phyloP scores from a whole-genome alignment of 2,888 invertebrate genomes.

The Pachycephus smyrnensis region DNA sequence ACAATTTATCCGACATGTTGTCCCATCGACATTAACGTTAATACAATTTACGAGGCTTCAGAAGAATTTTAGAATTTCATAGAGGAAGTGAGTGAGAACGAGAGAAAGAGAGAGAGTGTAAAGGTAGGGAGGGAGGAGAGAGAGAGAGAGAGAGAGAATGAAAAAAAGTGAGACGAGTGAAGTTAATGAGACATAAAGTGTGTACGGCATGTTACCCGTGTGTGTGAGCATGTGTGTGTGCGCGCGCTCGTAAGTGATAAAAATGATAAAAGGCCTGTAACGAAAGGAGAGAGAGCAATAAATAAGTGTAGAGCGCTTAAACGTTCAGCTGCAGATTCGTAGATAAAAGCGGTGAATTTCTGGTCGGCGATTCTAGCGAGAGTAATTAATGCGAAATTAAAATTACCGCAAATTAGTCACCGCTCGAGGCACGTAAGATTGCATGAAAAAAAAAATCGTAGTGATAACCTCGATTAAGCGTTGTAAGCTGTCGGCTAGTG shows the following conservation, averaged over 20 bases:
- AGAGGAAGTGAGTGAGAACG: background rate
- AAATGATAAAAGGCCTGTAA: background rate
- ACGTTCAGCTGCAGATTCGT: background rate
- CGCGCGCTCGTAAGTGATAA: background rate
- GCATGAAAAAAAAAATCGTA: background rate
- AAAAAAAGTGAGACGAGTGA: slow-evolving; percentile 4
- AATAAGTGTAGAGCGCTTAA: background rate
- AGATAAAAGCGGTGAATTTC: background rate
- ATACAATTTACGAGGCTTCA: slow-evolving; percentile 38
- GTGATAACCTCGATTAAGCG: slow-evolving; percentile 15
- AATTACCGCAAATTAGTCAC: background rate
- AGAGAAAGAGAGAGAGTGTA: slow-evolving; percentile 10
- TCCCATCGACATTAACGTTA: background rate
- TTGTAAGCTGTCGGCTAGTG: slow-evolving; percentile 34
- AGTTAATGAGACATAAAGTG: background rate
- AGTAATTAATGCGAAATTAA: background rate
- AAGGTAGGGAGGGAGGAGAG: background rate
- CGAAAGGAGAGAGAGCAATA: background rate
- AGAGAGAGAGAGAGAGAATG: background rate
- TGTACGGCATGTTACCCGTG: background rate
- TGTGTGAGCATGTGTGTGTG: background rate
- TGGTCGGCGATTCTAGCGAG: background rate
- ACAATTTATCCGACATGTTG: background rate
- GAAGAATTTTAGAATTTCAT: slow-evolving; percentile 30
- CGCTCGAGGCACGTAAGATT: background rate